These are phyloP conservation scores for Pseudomugil gertrudae DNA, from an alignment of 2,797 vertebrate genomes.

Conservation along the genomic window DNA sequence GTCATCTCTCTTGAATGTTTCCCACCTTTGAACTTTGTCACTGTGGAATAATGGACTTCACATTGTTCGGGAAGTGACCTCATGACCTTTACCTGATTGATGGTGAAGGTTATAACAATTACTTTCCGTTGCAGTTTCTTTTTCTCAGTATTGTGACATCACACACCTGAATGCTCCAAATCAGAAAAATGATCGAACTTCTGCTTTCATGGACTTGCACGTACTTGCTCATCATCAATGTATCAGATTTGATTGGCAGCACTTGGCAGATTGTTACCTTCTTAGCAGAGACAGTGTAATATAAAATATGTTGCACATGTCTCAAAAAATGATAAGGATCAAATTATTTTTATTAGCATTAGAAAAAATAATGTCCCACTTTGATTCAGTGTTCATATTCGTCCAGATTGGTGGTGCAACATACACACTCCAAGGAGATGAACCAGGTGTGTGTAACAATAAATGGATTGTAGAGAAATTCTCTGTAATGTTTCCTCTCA, in stretches of 20 bases:
- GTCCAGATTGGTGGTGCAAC: not conserved
- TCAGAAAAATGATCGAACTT: not conserved
- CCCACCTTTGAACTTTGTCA: too few relatives aligned
- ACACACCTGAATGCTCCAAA: not conserved
- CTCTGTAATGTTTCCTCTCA: too few relatives aligned
- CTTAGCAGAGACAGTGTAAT: not conserved
- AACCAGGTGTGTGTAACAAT: not conserved
- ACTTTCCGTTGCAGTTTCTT: too few relatives aligned
- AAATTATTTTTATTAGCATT: not conserved
- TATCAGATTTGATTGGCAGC: not conserved
- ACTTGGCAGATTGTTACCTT: not conserved
- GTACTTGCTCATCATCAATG: not conserved
- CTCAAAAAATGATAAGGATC: not conserved
- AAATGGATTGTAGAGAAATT: not conserved
- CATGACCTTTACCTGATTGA: too few relatives aligned
- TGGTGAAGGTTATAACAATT: not conserved
- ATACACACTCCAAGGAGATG: not conserved
- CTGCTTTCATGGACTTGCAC: not conserved
- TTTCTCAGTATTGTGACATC: too few relatives aligned
- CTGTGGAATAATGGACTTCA: too few relatives aligned
- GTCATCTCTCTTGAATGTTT: too few relatives aligned
- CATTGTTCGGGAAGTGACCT: too few relatives aligned
- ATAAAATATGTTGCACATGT: too few relatives aligned
- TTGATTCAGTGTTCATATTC: not conserved
- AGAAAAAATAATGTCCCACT: not conserved